Percentiles rank a stretch among this genome's conserved stretches.
phyloP scores from a whole-genome alignment of 2,888 invertebrate genomes.

The Rhagonycha lutea region DNA sequence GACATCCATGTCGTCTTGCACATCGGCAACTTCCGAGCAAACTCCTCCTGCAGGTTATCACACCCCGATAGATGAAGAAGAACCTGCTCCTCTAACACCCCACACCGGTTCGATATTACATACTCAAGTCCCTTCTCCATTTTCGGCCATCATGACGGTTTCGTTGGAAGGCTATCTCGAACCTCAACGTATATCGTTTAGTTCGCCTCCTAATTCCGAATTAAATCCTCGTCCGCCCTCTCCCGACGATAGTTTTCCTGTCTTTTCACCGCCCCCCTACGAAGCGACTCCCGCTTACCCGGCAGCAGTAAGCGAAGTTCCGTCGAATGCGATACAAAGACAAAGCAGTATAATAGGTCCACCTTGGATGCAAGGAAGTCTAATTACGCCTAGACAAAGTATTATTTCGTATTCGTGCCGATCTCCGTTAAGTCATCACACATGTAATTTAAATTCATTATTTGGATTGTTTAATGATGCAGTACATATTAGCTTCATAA shows the following conservation, averaged over 20 bases:
- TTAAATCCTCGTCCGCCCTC: slow-evolving; percentile 68
- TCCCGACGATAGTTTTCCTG: slow-evolving; percentile 82
- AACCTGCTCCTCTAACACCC: slow-evolving; percentile 57
- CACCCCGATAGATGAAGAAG: slow-evolving; percentile 69
- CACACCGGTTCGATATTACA: slow-evolving; percentile 60
- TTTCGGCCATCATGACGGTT: slow-evolving; percentile 82
- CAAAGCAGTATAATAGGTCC: slow-evolving; percentile 59
- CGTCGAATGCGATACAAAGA: slow-evolving; percentile 45
- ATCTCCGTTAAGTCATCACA: slow-evolving; percentile 82
- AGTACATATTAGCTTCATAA: slow-evolving; percentile 4
- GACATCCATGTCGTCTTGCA: slow-evolving; percentile 64
- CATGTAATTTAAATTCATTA: slow-evolving; percentile 70
- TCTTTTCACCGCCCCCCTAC: slow-evolving; percentile 81
- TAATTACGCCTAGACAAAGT: slow-evolving; percentile 70
- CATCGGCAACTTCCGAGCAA: slow-evolving; percentile 64
- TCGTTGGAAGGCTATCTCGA: slow-evolving; percentile 86
- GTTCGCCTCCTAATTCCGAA: slow-evolving; percentile 77
- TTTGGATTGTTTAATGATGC: neutral
- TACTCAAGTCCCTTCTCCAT: slow-evolving; percentile 70
- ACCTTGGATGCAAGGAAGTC: slow-evolving; percentile 58
- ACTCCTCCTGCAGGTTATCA: slow-evolving; percentile 74
- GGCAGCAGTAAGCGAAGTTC: slow-evolving; percentile 48
- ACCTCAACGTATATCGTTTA: slow-evolving; percentile 79
- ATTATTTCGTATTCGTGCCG: slow-evolving; percentile 77
- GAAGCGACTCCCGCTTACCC: slow-evolving; percentile 54